These are phyloP conservation scores for Phalanger gymnotis DNA, from an alignment of 2,797 vertebrate genomes.

Conservation along the genomic window DNA sequence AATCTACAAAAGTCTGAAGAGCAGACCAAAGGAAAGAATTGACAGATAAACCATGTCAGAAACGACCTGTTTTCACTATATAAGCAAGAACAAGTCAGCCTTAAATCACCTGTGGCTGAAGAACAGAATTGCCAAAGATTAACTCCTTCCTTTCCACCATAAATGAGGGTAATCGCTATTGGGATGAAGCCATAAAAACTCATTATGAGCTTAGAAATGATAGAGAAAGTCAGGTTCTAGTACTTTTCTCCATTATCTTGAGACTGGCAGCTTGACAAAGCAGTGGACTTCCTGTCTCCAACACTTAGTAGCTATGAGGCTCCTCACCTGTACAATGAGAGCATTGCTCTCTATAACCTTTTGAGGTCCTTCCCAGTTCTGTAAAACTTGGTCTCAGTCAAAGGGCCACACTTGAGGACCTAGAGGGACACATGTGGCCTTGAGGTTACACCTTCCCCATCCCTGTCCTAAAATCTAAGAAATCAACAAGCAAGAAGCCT, in stretches of 20 bases:
- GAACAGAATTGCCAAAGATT: neutral
- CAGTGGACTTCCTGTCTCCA: neutral
- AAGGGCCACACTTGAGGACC: no score
- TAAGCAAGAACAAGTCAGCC: neutral
- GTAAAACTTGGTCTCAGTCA: no score
- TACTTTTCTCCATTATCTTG: neutral
- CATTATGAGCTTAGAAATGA: neutral
- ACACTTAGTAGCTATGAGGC: neutral
- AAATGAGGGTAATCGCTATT: neutral
- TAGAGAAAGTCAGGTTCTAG: neutral
- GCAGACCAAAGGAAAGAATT: neutral
- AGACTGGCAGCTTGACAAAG: neutral
- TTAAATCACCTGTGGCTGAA: neutral
- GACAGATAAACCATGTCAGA: neutral
- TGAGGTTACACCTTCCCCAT: no score
- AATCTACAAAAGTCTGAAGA: neutral
- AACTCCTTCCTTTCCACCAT: neutral
- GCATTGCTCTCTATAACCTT: neutral
- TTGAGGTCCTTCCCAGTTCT: neutral
- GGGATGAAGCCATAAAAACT: neutral
- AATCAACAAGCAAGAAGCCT: neutral
- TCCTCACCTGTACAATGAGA: neutral
- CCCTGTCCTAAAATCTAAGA: neutral
- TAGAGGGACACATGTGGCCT: no score
- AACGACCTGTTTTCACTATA: neutral